Percentiles rank a stretch among this genome's conserved stretches.
Evolutionary conservation across 2,888 invertebrate species (phyloP).

Genomic region (Calephelis perditalis): DNA sequence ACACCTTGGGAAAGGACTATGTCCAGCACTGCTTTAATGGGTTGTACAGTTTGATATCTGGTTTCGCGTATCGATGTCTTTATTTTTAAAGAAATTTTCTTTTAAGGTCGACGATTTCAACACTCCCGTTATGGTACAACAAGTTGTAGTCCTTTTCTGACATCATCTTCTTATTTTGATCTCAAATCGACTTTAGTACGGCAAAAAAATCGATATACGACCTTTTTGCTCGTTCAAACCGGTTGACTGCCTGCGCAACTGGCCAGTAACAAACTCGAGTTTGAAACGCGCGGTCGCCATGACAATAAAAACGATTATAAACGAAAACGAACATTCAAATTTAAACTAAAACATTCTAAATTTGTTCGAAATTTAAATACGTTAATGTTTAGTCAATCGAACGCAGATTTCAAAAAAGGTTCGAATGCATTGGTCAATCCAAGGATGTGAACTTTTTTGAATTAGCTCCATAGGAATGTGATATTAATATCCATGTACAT

Average conservation of each 20-base stretch:
- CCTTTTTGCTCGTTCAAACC: slow-evolving; percentile 41
- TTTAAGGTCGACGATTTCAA: slow-evolving; percentile 17
- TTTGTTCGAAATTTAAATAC: slow-evolving; percentile 18
- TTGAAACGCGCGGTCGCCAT: slow-evolving; percentile 68
- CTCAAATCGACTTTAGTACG: slow-evolving; percentile 27
- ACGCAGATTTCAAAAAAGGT: slow-evolving; percentile 24
- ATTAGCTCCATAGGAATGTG: slow-evolving; percentile 52
- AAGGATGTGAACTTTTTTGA: slow-evolving; percentile 57
- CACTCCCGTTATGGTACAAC: slow-evolving; percentile 48
- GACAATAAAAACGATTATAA: slow-evolving; percentile 56
- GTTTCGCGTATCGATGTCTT: background rate
- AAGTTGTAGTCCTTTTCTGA: slow-evolving; percentile 52
- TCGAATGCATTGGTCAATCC: slow-evolving; percentile 43
- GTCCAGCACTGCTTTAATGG: background rate
- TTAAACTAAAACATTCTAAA: slow-evolving; percentile 25
- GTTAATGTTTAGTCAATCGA: slow-evolving; percentile 23
- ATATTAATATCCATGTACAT: slow-evolving; percentile 52
- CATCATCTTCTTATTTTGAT: slow-evolving; percentile 42
- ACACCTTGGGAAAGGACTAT: slow-evolving; percentile 6
- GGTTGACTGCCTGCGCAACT: slow-evolving; percentile 33
- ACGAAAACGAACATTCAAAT: slow-evolving; percentile 42
- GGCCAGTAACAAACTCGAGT: slow-evolving; percentile 46
- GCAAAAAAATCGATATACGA: slow-evolving; percentile 38
- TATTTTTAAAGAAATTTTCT: slow-evolving; percentile 2
- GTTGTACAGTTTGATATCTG: slow-evolving; percentile 1